A percentile compares a stretch with the other conserved stretches of the same genome.
phyloP scores from a whole-genome alignment of 2,888 invertebrate genomes.

The Patella pellucida region DNA sequence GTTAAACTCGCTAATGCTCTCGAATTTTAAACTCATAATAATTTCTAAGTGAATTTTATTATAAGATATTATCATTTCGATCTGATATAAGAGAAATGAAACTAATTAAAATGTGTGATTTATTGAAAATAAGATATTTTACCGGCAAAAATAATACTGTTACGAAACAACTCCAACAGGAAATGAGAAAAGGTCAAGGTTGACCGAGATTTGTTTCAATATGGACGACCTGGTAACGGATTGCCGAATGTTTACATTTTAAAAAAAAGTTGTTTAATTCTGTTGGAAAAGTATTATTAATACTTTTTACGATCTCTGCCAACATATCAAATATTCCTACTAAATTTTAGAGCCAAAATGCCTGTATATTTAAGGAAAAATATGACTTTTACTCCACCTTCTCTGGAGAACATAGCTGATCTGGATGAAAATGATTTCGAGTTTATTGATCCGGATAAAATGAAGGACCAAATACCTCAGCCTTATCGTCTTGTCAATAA shows the following conservation, averaged over 20 bases:
- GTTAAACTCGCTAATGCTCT: no score
- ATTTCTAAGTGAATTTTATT: no score
- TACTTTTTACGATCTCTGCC: no score
- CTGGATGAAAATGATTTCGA: slow-evolving; percentile 63
- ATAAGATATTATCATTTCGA: no score
- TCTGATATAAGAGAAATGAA: no score
- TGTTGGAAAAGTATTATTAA: no score
- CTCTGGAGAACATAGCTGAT: slow-evolving; percentile 53
- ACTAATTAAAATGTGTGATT: no score
- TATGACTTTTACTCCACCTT: slow-evolving; percentile 60
- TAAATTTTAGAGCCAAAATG: slow-evolving; percentile 42
- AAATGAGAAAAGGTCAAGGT: slow-evolving; percentile 19
- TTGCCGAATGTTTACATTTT: background rate
- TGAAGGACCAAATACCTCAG: slow-evolving; percentile 64
- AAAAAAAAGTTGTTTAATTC: background rate
- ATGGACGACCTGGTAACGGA: slow-evolving; percentile 42
- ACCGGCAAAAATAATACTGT: no score
- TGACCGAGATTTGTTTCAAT: slow-evolving; percentile 34
- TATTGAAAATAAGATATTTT: no score
- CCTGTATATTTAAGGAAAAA: slow-evolving; percentile 63
- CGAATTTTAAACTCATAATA: no score
- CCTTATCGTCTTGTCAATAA: slow-evolving; percentile 69
- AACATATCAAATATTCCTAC: no score
- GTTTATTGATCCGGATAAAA: slow-evolving; percentile 63
- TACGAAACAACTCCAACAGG: no score